Evolutionary conservation across 92 coral and sea anemone species (phyloP).

Genomic region (Phenganax subtilis): DNA sequence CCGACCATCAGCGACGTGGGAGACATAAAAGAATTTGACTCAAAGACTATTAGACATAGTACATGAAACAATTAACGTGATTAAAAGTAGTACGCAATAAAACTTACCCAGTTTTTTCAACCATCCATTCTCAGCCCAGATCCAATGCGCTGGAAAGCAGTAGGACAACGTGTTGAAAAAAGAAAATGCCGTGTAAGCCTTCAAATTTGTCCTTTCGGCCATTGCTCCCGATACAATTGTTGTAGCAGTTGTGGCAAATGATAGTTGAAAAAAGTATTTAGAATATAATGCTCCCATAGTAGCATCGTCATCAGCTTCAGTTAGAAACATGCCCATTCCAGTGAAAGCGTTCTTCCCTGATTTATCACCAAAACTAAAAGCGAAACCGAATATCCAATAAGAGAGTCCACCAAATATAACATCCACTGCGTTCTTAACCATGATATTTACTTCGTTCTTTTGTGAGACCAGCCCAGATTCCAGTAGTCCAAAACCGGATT

Average conservation of each 20-base stretch:
- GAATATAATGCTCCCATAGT: constrained; percentile 59
- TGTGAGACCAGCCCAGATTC: constrained; percentile 66
- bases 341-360: constrained; percentile 59
- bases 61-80: too few species aligned
- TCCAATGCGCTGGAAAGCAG: constrained; percentile 70
- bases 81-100: too few species aligned
- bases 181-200: constrained; percentile 60
- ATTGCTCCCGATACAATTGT: constrained; percentile 66
- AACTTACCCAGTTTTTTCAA: constrained; percentile 50
- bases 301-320: constrained; percentile 56
- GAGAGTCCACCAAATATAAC: constrained; percentile 73
- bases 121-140: constrained; percentile 61
- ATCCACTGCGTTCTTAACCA: constrained; percentile 70
- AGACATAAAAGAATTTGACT: too few species aligned
- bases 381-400: constrained; percentile 70
- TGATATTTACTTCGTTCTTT: constrained; percentile 64
- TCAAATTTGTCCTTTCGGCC: constrained; percentile 54
- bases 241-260: constrained; percentile 66
- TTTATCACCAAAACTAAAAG: constrained; percentile 60
- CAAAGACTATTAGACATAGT: too few species aligned
- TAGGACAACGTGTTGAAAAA: constrained; percentile 61
- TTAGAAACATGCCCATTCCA: constrained; percentile 64
- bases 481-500: constrained; percentile 65
- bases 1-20: too few species aligned
- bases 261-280: constrained; percentile 64